These are phyloP conservation scores for Rissa tridactyla DNA, from an alignment of 2,113 vertebrate genomes.

Conservation along the genomic window DNA sequence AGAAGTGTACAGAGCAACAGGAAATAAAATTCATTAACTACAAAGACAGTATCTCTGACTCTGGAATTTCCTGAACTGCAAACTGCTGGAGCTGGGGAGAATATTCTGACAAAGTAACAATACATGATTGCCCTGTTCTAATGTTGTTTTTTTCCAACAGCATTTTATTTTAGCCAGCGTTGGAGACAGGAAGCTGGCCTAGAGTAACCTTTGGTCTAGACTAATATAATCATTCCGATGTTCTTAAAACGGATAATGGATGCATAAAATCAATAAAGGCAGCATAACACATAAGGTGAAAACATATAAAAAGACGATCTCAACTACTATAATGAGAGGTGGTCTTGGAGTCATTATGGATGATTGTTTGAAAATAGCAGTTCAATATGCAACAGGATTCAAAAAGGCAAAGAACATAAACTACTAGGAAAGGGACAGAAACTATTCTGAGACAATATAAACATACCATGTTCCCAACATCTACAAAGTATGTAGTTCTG, in stretches of 20 bases:
- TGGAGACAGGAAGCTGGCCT: neutral
- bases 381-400: neutral
- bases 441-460: neutral
- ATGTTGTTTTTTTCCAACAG: neutral
- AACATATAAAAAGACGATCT: neutral
- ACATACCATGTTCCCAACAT: neutral
- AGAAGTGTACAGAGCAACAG: neutral
- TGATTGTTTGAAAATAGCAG: neutral
- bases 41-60: conserved; percentile 29
- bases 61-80: conserved; percentile 54
- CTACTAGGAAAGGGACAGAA: neutral
- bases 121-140: neutral
- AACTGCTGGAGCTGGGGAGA: conserved; percentile 16
- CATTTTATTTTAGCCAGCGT: neutral
- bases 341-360: neutral
- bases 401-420: neutral
- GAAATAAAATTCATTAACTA: conserved; percentile 49
- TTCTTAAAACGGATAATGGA: neutral
- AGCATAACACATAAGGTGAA: neutral
- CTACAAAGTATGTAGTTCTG: neutral
- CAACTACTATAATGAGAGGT: neutral
- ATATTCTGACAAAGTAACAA: neutral
- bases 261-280: neutral
- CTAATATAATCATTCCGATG: neutral
- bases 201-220: neutral